Percentiles rank a stretch among this genome's conserved stretches.
Evolutionary conservation across 2,797 vertebrate species (phyloP).

Genomic region (Naso thynnoides): DNA sequence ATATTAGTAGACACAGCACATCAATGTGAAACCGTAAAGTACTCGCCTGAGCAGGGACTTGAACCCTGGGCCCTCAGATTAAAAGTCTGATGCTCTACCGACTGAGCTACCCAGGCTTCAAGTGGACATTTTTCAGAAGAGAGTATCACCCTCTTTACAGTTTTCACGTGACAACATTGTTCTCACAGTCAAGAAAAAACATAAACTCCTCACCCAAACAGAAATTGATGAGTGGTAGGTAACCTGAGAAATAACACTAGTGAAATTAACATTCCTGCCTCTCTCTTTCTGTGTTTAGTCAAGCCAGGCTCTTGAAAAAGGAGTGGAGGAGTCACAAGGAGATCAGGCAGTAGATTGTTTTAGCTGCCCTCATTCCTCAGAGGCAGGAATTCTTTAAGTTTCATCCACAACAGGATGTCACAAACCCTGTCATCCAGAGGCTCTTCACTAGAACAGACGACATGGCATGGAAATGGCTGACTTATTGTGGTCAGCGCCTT

Average conservation of each 20-base stretch:
- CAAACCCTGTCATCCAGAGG: conserved; percentile 9
- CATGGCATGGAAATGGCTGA: conserved; percentile 8
- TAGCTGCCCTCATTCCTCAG: background rate
- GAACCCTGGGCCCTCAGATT: conserved; percentile 87
- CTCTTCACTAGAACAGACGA: background rate
- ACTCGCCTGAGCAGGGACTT: conserved; percentile 92
- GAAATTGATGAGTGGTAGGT: background rate
- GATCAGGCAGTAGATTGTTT: conserved; percentile 2
- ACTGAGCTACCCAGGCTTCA: too few relatives aligned
- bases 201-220: too few relatives aligned
- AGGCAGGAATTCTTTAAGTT: conserved; percentile 1
- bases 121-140: too few relatives aligned
- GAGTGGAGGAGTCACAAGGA: background rate
- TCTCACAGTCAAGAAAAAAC: too few relatives aligned
- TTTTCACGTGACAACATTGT: too few relatives aligned
- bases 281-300: conserved; percentile 4
- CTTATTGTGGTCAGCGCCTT: conserved; percentile 7
- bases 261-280: conserved; percentile 6
- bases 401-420: background rate
- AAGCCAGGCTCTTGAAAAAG: conserved; percentile 1
- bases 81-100: conserved; percentile 92
- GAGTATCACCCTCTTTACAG: too few relatives aligned
- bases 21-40: too few relatives aligned
- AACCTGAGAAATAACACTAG: background rate
- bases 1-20: too few relatives aligned